Evolutionary conservation across 1,140 invertebrate species (phyloP).

Genomic region (Drosophila triauraria): DNA sequence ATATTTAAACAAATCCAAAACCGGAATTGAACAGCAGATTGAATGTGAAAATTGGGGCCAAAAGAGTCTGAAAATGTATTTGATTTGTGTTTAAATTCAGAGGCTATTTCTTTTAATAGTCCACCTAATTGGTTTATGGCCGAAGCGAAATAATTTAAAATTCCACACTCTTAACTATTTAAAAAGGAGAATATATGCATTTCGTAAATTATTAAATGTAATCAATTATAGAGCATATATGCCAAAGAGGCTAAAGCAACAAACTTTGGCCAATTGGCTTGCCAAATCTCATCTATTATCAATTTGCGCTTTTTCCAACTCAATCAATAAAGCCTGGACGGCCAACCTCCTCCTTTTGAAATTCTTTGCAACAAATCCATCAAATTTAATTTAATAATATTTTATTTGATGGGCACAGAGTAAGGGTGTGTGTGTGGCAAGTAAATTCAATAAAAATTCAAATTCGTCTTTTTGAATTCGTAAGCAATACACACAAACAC

Average conservation of each 20-base stretch:
- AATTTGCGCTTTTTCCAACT: slow-evolving; percentile 10
- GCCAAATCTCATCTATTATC: slow-evolving; percentile 14
- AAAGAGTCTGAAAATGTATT: not conserved
- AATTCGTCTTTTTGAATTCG: slow-evolving; percentile 37
- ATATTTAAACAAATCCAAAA: not conserved
- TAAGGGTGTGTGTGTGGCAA: slow-evolving; percentile 5
- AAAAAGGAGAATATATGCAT: not conserved
- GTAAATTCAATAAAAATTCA: slow-evolving; percentile 59
- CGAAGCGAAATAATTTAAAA: not conserved
- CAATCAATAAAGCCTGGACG: slow-evolving; percentile 15
- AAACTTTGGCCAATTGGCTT: slow-evolving; percentile 14
- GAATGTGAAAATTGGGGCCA: not conserved
- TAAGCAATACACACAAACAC: slow-evolving; percentile 16
- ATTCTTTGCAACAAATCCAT: slow-evolving; percentile 47
- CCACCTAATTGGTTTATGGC: not conserved
- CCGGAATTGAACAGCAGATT: not conserved
- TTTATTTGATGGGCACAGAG: slow-evolving; percentile 31
- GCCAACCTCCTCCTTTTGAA: not conserved
- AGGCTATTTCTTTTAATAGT: not conserved
- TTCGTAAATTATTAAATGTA: not conserved
- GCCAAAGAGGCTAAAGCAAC: not conserved
- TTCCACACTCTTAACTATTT: not conserved
- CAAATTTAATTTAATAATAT: slow-evolving; percentile 61
- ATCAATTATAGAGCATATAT: slow-evolving; percentile 12
- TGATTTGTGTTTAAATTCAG: slow-evolving; percentile 2